Evolutionary conservation across 2,797 vertebrate species (phyloP), one percentile per base, ranked within the genome.

Genomic region (Cyclura pinguis): DNA sequence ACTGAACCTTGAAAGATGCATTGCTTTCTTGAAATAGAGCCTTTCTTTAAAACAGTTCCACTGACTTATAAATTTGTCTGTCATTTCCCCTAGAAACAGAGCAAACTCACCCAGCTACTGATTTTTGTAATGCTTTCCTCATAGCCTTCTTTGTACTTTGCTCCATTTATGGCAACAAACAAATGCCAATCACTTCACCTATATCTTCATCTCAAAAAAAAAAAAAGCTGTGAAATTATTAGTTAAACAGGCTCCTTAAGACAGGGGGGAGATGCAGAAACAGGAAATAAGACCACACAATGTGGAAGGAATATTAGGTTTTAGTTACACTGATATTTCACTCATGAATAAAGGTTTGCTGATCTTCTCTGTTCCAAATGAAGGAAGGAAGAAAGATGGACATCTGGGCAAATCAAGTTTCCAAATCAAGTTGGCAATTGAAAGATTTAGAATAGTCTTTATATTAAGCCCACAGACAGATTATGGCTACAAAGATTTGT

Each of bases 1-100:
- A 92, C 52, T 89, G 80, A 92, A 84, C 88, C 85, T 87, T 89
- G 88, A 87, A 84, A 89, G 88, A 89, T 87, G 73, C 38, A 89
- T 92, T 83, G 47, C 73, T 92, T 83, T 80, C 83, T 80, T 47
- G 50, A 84, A 92, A 87, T 32, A 62, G 52, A 89, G 81, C 80
- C 73, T 92, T 92, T 89, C 52, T 83, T 88, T 88, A 84, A 84
- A 87, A 69, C 12, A 59, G 73, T 87, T 78, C 42, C 73, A 52
- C 32, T 84, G 73, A 78, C n/a, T 84, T 87, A 67, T 27, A 77
- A 55, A 87, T 84, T 32, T 78, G 35, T 91, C 29, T 69, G 47
- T 78, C 81, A 88, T 88, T 87, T 91, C 7, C 59, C 57, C 73
- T 76, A 76, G 32, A 83, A 85, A 85, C 47, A 52, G 5, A 42